phyloP scores from a whole-genome alignment of 2,797 vertebrate species.

The Bovichtus diacanthus region DNA sequence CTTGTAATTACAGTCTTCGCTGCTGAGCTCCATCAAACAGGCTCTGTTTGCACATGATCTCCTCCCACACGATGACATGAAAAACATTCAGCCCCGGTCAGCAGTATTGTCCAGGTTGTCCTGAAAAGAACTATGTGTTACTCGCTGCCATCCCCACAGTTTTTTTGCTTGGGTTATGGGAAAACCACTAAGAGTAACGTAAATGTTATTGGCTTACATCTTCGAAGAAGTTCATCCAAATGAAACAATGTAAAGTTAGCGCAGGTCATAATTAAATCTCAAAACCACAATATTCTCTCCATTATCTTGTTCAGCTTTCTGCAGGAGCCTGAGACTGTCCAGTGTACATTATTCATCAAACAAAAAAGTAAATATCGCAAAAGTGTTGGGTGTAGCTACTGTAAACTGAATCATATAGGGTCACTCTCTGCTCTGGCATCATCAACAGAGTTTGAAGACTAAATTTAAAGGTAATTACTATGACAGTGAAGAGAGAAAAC shows the following conservation, averaged over 20 bases:
- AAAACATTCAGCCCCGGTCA: slow-evolving; percentile 66
- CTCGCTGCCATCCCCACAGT: slow-evolving; percentile 46
- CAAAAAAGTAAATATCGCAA: slow-evolving; percentile 71
- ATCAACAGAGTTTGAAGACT: slow-evolving; percentile 84
- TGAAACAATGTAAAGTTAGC: slow-evolving; percentile 82
- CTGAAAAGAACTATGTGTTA: slow-evolving; percentile 74
- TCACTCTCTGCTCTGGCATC: slow-evolving; percentile 75
- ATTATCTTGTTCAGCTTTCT: slow-evolving; percentile 71
- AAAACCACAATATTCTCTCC: slow-evolving; percentile 67
- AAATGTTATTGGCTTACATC: slow-evolving; percentile 79
- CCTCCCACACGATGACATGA: slow-evolving; percentile 77
- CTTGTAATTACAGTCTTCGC: slow-evolving; percentile 73
- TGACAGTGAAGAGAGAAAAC: slow-evolving; percentile 86
- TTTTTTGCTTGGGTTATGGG: slow-evolving; percentile 72
- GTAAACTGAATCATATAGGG: slow-evolving; percentile 82
- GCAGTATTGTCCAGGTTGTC: slow-evolving; percentile 72
- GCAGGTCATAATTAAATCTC: slow-evolving; percentile 74
- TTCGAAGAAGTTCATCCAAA: slow-evolving; percentile 69
- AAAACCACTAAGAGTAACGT: slow-evolving; percentile 79
- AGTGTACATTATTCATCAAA: slow-evolving; percentile 74
- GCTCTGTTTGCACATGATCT: slow-evolving; percentile 77
- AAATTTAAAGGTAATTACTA: slow-evolving; percentile 92
- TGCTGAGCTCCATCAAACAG: slow-evolving; percentile 69
- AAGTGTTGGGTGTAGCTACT: slow-evolving; percentile 84
- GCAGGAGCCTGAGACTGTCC: slow-evolving; percentile 66